Evolutionary conservation across 2,888 invertebrate species (phyloP).

Genomic region (Callinectes sapidus): DNA sequence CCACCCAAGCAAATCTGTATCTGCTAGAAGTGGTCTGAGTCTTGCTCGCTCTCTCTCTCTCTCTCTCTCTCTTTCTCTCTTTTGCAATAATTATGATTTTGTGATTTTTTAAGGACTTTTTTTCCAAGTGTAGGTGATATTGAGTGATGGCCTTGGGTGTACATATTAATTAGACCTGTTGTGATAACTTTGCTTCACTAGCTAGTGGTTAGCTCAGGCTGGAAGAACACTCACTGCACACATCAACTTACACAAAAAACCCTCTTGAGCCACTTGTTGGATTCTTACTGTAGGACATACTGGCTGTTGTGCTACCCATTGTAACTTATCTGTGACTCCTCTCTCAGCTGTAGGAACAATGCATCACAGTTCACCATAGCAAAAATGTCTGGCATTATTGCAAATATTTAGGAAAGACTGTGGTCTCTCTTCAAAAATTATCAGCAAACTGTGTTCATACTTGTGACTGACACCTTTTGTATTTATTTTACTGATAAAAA

Average conservation of each 20-base stretch:
- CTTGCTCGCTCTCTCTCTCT: too few relatives aligned
- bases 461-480: conserved; percentile 18
- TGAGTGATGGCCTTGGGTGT: conserved; percentile 33
- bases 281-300: neutral
- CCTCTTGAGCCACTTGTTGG: neutral
- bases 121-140: conserved; percentile 18
- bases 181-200: conserved; percentile 37
- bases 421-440: neutral
- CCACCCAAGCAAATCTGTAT: neutral
- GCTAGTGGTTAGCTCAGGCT: conserved; percentile 15
- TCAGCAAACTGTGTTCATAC: conserved; percentile 23
- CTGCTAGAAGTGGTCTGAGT: neutral
- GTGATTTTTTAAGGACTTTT: neutral
- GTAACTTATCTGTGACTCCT: neutral
- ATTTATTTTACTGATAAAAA: conserved; percentile 1
- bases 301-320: neutral
- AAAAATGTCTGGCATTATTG: conserved; percentile 3
- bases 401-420: neutral
- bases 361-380: neutral
- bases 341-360: neutral
- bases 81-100: conserved; percentile 1
- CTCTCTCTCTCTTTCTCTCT: too few relatives aligned
- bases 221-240: neutral
- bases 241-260: neutral
- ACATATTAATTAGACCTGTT: conserved; percentile 25